phyloP scores from a whole-genome alignment of 2,797 vertebrate genomes.

The Catharus ustulatus region DNA sequence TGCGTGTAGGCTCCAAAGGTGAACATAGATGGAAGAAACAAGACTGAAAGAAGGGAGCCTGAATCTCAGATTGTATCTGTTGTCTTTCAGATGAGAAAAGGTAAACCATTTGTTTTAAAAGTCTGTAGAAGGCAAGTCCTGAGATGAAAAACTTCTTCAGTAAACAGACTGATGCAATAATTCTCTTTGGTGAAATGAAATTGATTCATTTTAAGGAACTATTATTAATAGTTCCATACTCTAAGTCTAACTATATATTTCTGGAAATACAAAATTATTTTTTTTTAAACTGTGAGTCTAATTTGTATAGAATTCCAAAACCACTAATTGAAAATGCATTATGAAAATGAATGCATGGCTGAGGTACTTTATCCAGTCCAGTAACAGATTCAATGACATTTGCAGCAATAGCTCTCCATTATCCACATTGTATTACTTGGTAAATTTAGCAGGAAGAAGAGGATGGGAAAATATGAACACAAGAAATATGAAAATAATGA shows the following conservation, averaged over 20 bases:
- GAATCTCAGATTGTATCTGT: neutral
- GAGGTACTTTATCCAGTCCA: constrained; percentile 69
- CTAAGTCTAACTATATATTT: neutral
- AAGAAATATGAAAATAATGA: constrained; percentile 81
- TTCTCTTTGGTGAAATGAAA: constrained; percentile 43
- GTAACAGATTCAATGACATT: constrained; percentile 75
- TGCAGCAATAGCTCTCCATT: constrained; percentile 75
- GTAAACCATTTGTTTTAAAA: neutral
- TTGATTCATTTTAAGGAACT: neutral
- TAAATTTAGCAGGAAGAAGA: constrained; percentile 81
- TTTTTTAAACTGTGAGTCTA: neutral
- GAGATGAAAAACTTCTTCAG: neutral
- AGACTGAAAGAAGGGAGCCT: neutral
- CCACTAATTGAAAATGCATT: constrained; percentile 73
- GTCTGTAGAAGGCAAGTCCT: neutral
- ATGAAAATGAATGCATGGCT: constrained; percentile 64
- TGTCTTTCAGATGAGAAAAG: neutral
- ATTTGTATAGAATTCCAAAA: constrained; percentile 52
- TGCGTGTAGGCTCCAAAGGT: neutral
- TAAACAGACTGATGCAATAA: neutral
- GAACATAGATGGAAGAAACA: neutral
- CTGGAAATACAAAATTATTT: neutral
- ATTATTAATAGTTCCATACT: constrained; percentile 20
- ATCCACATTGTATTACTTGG: constrained; percentile 78
- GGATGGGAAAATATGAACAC: constrained; percentile 78